A percentile compares a stretch with the other conserved stretches of the same genome.
Conservation (phyloP, 37 sponge, comb jelly and placozoan genomes). For the Axinella damicornis region DNA sequence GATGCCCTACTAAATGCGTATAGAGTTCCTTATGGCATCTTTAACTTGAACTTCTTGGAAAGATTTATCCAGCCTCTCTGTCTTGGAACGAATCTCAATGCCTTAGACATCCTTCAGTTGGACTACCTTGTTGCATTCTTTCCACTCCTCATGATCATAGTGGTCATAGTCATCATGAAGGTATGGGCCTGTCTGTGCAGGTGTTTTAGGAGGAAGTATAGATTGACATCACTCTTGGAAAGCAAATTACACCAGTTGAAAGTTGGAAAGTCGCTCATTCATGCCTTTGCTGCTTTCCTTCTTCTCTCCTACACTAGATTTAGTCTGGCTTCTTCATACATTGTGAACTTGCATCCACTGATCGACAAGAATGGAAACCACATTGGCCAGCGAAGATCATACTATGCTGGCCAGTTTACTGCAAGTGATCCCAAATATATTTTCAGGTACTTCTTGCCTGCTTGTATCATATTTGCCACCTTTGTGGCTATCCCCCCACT, state of each 20-base stretch:
- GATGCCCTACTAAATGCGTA: background rate
- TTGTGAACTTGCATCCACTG: constrained; percentile 17
- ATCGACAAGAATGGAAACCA: background rate
- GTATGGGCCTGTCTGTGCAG: background rate
- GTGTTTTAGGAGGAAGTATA: background rate
- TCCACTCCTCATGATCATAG: constrained; percentile 48
- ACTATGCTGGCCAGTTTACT: constrained; percentile 33
- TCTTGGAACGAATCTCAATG: constrained; percentile 15
- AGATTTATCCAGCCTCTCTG: constrained; percentile 26
- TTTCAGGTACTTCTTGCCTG: constrained; percentile 24
- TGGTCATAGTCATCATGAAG: background rate
- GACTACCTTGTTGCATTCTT: constrained; percentile 42
- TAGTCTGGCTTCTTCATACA: constrained; percentile 18
- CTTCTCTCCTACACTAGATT: constrained; percentile 65
- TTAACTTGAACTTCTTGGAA: constrained; percentile 59
- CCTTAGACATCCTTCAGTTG: constrained; percentile 18
- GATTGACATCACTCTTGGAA: background rate
- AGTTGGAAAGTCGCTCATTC: constrained; percentile 27
- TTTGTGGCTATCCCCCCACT: constrained; percentile 46
- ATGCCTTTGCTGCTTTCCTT: constrained; percentile 58
- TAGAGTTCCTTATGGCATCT: constrained; percentile 22
- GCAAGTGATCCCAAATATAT: background rate
- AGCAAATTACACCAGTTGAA: background rate
- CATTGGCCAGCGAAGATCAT: background rate
- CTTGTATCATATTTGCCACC: constrained; percentile 29